Evolutionary conservation across 2,113 vertebrate species (phyloP).

Genomic region (Phycodurus eques): DNA sequence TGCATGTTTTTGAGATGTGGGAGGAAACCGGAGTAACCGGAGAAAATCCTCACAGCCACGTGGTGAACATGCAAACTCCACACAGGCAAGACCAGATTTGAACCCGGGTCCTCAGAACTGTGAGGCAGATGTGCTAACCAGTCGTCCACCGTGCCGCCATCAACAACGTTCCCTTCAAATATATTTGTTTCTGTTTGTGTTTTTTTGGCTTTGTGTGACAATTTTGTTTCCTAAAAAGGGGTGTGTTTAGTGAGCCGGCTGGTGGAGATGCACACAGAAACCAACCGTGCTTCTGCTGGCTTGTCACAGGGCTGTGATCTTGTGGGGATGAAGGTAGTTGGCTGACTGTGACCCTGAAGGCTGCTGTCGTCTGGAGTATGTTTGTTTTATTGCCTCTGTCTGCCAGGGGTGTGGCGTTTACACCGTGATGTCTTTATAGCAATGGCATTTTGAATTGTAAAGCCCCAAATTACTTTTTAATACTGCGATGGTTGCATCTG

Average conservation of each 20-base stretch:
- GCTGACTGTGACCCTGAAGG: slow-evolving; percentile 8
- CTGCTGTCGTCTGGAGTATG: slow-evolving; percentile 9
- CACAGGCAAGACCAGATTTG: no score
- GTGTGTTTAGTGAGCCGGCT: background rate
- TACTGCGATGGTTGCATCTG: background rate
- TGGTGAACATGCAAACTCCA: no score
- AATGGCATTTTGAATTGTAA: background rate
- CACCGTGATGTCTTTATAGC: slow-evolving; percentile 28
- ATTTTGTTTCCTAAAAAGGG: slow-evolving; percentile 13
- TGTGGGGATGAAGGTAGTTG: slow-evolving; percentile 24
- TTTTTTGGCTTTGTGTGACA: slow-evolving; percentile 5
- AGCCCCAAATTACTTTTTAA: background rate
- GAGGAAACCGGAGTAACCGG: no score
- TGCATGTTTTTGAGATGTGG: no score
- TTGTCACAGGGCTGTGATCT: slow-evolving; percentile 43
- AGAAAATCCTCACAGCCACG: no score
- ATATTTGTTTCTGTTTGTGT: slow-evolving; percentile 15
- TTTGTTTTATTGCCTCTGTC: background rate
- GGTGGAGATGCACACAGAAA: slow-evolving; percentile 41
- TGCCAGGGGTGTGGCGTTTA: background rate
- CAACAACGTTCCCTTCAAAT: background rate
- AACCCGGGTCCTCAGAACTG: no score
- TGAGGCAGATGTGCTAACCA: no score
- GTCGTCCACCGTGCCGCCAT: no score
- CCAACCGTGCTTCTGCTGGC: slow-evolving; percentile 49